Evolutionary conservation across 1,140 invertebrate species (phyloP).

Genomic region (Cydia amplana): DNA sequence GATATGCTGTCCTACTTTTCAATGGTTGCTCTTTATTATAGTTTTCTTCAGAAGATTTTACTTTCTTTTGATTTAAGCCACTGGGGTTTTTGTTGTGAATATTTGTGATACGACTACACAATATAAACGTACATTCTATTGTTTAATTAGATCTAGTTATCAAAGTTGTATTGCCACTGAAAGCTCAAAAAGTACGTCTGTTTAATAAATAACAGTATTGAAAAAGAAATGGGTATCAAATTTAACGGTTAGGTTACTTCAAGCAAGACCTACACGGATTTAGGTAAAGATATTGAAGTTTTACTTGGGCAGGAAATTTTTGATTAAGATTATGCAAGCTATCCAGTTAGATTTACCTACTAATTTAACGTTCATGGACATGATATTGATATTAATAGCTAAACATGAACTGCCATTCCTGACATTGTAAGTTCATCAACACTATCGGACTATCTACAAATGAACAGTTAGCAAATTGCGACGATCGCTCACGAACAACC

Average conservation of each 20-base stretch:
- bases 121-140: no score
- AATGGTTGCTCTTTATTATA: background rate
- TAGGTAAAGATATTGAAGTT: no score
- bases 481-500: constrained; percentile 1
- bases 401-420: background rate
- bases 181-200: no score
- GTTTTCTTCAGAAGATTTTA: background rate
- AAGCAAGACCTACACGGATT: no score
- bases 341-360: background rate
- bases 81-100: background rate
- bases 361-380: background rate
- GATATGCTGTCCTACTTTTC: background rate
- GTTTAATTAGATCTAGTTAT: no score
- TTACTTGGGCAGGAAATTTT: no score
- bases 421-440: constrained; percentile 12
- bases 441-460: constrained; percentile 18
- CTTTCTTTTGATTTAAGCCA: background rate
- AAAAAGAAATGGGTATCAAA: no score
- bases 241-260: no score
- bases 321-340: background rate
- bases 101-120: background rate
- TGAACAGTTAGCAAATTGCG: constrained; percentile 25
- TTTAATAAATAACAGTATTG: no score
- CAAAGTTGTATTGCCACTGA: no score
- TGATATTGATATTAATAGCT: background rate